phyloP scores from a whole-genome alignment of 2,113 vertebrate genomes.

The Brienomyrus brachyistius region DNA sequence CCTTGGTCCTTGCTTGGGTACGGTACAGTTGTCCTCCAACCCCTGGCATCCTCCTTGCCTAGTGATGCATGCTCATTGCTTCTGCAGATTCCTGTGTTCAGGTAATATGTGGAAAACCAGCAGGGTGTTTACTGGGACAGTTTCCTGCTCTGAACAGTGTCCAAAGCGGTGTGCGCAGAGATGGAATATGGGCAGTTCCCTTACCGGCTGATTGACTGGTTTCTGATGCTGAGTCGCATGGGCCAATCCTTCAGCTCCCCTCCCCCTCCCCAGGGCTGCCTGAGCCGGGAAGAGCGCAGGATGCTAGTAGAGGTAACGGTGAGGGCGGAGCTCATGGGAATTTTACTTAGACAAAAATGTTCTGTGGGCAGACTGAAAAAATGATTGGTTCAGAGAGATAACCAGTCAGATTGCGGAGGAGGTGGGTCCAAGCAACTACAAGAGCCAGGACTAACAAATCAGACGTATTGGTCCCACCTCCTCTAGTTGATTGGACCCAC shows the following conservation, averaged over 20 bases:
- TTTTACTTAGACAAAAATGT: background rate
- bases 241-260: constrained; percentile 38
- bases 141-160: constrained; percentile 31
- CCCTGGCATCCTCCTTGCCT: background rate
- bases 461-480: background rate
- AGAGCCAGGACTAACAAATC: background rate
- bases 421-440: background rate
- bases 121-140: background rate
- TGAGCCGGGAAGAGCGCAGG: constrained; percentile 38
- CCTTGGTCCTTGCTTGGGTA: constrained; percentile 56
- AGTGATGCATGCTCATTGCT: background rate
- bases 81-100: background rate
- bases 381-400: background rate
- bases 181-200: constrained; percentile 59
- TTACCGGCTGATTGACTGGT: constrained; percentile 57
- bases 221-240: constrained; percentile 58
- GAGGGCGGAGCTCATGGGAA: background rate
- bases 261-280: constrained; percentile 42
- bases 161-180: constrained; percentile 28
- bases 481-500: background rate
- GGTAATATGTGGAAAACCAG: background rate
- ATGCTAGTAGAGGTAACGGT: constrained; percentile 44
- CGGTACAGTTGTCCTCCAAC: constrained; percentile 28
- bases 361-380: background rate
- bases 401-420: background rate